Percentiles rank a stretch among this genome's conserved stretches.
phyloP scores from a whole-genome alignment of 2,888 invertebrate species.

The Sussaba pulchella region DNA sequence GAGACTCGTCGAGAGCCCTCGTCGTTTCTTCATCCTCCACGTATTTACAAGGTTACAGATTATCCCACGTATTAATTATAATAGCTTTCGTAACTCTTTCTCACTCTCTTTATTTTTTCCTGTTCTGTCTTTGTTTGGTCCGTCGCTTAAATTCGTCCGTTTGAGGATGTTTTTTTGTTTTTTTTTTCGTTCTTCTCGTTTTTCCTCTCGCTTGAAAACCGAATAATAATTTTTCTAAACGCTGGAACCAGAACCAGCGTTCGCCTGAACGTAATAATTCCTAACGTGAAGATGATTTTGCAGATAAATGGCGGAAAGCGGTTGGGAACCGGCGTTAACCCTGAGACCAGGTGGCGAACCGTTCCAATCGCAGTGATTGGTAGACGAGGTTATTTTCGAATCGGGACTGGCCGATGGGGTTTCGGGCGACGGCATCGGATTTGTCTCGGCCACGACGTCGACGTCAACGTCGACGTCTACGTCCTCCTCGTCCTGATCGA shows the following conservation, averaged over 20 bases:
- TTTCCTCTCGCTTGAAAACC: too few relatives aligned
- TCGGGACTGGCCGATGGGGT: constrained; percentile 80
- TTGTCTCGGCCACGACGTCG: constrained; percentile 79
- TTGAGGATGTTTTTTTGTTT: not conserved
- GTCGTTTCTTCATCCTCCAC: constrained; percentile 23
- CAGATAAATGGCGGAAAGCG: constrained; percentile 77
- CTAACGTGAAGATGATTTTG: constrained; percentile 81
- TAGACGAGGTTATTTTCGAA: constrained; percentile 73
- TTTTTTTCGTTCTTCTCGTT: not conserved
- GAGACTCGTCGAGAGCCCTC: constrained; percentile 20
- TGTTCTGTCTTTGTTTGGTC: constrained; percentile 34
- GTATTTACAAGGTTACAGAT: constrained; percentile 55
- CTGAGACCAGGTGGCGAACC: constrained; percentile 69
- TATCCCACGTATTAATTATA: constrained; percentile 11
- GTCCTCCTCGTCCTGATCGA: constrained; percentile 79
- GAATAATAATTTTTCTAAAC: constrained; percentile 70
- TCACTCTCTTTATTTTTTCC: not conserved
- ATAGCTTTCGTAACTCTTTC: constrained; percentile 11
- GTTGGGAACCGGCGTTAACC: constrained; percentile 68
- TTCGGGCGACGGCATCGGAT: constrained; percentile 73
- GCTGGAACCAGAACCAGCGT: constrained; percentile 77
- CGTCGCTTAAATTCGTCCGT: constrained; percentile 36
- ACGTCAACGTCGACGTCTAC: constrained; percentile 79
- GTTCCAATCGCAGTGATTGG: constrained; percentile 76
- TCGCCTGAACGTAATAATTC: constrained; percentile 80